Conservation (phyloP, 2,113 vertebrate species). For the Tupaia chinensis region DNA sequence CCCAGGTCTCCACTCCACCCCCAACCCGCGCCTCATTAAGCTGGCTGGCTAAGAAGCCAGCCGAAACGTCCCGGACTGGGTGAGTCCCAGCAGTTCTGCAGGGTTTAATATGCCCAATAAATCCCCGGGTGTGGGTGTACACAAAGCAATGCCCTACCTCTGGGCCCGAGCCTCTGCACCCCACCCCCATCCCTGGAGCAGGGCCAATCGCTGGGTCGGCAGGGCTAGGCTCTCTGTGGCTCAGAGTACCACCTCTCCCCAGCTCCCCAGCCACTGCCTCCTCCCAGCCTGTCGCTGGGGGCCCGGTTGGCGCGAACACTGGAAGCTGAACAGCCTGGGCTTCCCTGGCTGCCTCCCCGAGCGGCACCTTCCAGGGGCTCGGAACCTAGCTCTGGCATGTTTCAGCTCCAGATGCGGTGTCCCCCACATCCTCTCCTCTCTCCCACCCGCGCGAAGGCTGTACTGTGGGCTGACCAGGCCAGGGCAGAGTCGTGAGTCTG, state of each 20-base stretch:
- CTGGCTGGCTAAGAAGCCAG: not conserved
- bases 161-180: constrained; percentile 25
- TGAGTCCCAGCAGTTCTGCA: not conserved
- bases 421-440: not conserved
- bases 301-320: constrained; percentile 80
- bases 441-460: constrained; percentile 54
- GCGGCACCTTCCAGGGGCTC: not conserved
- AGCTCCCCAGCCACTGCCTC: not conserved
- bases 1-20: constrained; percentile 28
- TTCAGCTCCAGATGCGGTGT: constrained; percentile 39
- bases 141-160: constrained; percentile 20
- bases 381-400: not conserved
- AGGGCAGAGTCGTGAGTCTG: constrained; percentile 77
- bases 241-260: constrained; percentile 73
- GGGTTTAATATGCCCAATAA: not conserved
- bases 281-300: constrained; percentile 34
- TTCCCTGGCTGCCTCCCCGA: not conserved
- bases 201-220: constrained; percentile 53
- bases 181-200: constrained; percentile 36
- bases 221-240: constrained; percentile 46
- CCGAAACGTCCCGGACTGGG: not conserved
- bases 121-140: constrained; percentile 24
- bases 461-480: constrained; percentile 77
- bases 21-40: not conserved
- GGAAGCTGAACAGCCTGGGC: constrained; percentile 66